These are phyloP conservation scores for Cairina moschata DNA, from an alignment of 2,113 vertebrate species.

Conservation along the genomic window DNA sequence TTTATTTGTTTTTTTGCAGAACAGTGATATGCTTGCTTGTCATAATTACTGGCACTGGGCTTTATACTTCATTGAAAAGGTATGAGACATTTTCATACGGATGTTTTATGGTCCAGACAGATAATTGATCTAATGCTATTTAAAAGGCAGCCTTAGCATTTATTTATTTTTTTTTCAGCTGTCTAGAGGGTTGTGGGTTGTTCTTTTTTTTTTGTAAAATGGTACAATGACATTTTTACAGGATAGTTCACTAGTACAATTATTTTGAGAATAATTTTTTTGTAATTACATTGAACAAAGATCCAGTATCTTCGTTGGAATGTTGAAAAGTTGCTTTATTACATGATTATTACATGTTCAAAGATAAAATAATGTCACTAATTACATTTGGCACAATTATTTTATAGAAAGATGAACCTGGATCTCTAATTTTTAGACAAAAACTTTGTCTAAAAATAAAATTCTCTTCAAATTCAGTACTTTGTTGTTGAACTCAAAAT, in stretches of 20 bases:
- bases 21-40: constrained; percentile 86
- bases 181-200: background rate
- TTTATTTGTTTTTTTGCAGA: constrained; percentile 65
- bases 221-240: background rate
- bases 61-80: constrained; percentile 92
- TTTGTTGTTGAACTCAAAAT: background rate
- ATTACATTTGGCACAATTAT: background rate
- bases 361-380: background rate
- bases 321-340: background rate
- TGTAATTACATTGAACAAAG: background rate
- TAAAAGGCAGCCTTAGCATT: background rate
- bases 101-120: background rate
- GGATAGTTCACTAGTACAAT: background rate
- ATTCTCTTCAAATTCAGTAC: background rate
- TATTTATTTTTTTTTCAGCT: background rate
- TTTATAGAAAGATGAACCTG: background rate
- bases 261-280: background rate
- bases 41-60: constrained; percentile 99
- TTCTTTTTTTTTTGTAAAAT: background rate
- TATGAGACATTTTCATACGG: constrained; percentile 59
- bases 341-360: background rate
- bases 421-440: background rate
- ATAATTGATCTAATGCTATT: background rate
- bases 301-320: background rate
- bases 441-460: background rate